Percentiles rank a stretch among this genome's conserved stretches.
phyloP scores from a whole-genome alignment of 2,797 vertebrate genomes.

The Steatocranus sp. region DNA sequence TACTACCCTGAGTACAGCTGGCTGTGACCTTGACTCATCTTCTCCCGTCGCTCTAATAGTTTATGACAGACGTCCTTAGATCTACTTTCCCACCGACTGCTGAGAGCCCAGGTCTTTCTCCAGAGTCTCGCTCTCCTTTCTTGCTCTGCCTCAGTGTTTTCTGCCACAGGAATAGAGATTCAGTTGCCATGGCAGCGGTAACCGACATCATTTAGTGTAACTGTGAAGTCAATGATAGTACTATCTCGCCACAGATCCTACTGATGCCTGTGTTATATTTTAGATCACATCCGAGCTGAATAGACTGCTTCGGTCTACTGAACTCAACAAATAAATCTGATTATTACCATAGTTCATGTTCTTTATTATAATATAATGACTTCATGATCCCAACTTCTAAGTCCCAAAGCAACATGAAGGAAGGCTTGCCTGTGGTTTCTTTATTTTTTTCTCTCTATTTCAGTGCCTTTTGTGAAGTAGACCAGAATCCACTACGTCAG shows the following conservation, averaged over 20 bases:
- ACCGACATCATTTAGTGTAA: conserved; percentile 72
- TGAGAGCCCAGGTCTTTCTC: conserved; percentile 34
- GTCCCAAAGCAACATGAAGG: background rate
- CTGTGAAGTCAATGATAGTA: conserved; percentile 71
- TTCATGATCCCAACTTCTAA: background rate
- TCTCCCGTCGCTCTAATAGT: conserved; percentile 55
- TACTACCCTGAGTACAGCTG: conserved; percentile 21
- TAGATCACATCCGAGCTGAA: background rate
- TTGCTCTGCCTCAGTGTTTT: background rate
- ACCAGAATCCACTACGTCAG: conserved; percentile 65
- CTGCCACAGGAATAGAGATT: conserved; percentile 58
- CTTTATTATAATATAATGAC: background rate
- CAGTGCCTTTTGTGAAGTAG: conserved; percentile 71
- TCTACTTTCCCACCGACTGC: conserved; percentile 39
- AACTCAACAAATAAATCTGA: background rate
- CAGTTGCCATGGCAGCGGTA: conserved; percentile 82
- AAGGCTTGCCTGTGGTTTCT: conserved; percentile 73
- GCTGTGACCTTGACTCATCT: conserved; percentile 67
- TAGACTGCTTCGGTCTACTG: background rate
- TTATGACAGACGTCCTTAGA: conserved; percentile 66
- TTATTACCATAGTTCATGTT: background rate
- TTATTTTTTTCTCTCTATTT: conserved; percentile 55
- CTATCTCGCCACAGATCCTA: conserved; percentile 50
- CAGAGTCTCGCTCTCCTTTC: background rate
- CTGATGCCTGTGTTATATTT: conserved; percentile 40